phyloP scores from a whole-genome alignment of 2,113 vertebrate species.

The Meleagris gallopavo region DNA sequence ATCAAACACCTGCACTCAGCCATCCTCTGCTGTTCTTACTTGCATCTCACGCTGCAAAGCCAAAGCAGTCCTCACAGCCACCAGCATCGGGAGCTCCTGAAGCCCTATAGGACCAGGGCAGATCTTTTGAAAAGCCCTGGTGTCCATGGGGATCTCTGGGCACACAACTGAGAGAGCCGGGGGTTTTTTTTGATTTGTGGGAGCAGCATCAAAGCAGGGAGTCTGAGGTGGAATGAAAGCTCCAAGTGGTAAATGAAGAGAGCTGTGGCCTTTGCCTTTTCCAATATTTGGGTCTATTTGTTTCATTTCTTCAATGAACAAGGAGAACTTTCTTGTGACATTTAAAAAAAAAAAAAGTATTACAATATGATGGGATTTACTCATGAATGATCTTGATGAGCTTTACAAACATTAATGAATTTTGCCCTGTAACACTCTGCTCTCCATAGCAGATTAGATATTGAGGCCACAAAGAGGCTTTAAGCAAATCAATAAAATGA shows the following conservation, averaged over 20 bases:
- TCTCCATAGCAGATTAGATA: neutral
- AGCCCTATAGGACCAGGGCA: neutral
- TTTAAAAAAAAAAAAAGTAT: constrained; percentile 58
- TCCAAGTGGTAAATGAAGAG: neutral
- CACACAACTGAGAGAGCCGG: neutral
- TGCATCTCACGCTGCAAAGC: neutral
- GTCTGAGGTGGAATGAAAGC: neutral
- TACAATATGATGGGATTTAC: constrained; percentile 54
- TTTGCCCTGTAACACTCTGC: constrained; percentile 27
- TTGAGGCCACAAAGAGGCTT: constrained; percentile 2
- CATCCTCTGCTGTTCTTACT: neutral
- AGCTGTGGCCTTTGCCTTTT: neutral
- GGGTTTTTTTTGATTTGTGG: neutral
- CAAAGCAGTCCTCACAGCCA: neutral
- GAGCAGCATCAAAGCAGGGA: neutral
- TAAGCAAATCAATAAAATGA: constrained; percentile 38
- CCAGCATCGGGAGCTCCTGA: neutral
- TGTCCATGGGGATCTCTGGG: neutral
- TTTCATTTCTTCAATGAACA: constrained; percentile 26
- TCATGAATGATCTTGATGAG: constrained; percentile 61
- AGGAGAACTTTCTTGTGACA: neutral
- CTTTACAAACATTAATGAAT: constrained; percentile 56
- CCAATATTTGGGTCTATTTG: constrained; percentile 30
- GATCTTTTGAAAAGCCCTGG: neutral
- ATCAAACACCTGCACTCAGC: neutral